phyloP scores from a whole-genome alignment of 2,797 vertebrate genomes.

The Garrulus glandarius region DNA sequence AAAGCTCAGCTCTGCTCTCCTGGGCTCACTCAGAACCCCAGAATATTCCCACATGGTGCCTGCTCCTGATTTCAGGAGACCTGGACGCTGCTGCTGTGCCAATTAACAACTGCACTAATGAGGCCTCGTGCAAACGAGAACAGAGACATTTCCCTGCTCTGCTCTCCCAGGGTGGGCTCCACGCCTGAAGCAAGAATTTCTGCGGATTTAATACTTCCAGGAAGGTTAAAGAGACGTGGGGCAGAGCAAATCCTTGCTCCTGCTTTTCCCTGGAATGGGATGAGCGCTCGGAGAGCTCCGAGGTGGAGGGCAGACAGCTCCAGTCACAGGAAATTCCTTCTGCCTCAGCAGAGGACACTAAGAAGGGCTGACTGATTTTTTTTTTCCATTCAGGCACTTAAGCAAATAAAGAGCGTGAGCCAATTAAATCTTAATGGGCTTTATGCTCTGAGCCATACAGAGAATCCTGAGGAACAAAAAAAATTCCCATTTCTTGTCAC shows the following conservation, averaged over 20 bases:
- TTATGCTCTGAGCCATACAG: not conserved
- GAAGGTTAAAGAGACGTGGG: not conserved
- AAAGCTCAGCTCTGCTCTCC: not conserved
- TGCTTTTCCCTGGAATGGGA: accelerated
- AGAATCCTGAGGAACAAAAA: not conserved
- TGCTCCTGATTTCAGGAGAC: not conserved
- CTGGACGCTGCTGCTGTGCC: accelerated
- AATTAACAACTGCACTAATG: not conserved
- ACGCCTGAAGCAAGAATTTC: not conserved
- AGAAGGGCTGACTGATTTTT: not conserved
- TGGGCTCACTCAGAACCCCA: not conserved
- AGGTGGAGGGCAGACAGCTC: not conserved
- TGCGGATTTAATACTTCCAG: not conserved
- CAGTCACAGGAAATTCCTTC: not conserved
- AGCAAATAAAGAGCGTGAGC: not conserved
- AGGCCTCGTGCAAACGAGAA: not conserved
- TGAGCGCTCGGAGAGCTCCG: not conserved
- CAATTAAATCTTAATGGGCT: conserved; percentile 17
- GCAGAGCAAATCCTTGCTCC: not conserved
- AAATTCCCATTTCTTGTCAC: not conserved
- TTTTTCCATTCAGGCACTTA: not conserved
- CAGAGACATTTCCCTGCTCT: not conserved
- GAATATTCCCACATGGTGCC: not conserved
- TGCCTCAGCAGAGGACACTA: not conserved
- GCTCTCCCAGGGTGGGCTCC: not conserved